Evolutionary conservation across 2,888 invertebrate species (phyloP), one percentile per base, ranked within the genome.

Genomic region (Heliconius ismenius): DNA sequence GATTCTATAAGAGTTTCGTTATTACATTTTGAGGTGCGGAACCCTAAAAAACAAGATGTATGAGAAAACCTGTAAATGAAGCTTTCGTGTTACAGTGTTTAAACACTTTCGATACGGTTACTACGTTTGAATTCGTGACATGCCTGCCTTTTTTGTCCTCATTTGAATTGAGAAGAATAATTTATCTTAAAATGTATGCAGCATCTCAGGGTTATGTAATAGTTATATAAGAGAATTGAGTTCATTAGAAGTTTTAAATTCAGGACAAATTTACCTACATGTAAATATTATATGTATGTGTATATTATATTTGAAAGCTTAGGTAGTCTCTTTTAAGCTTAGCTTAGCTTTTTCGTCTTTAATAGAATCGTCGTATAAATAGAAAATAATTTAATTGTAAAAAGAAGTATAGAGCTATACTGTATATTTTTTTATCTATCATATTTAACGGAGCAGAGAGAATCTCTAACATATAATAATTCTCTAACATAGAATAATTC

Each of bases 201-300:
- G 70, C 74, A 36, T 74, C 72, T 74, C 76, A 75, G 74, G 64
- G 75, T 81, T 78, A 73, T 77, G 74, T 78, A 79, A 79, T 68
- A 62, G 62, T 65, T 63, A 58, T 32, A 54, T 36, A 70, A 58
- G 54, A 70, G 11, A 58, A 58, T 58, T n/a, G n/a, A 70, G 9
- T 62, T 4, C 26, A 62, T 62, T 58, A 58, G n/a, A 26, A 15
- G 26, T 60, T 24, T 60, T 69, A n/a, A 28, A 32, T 54, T 58
- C 54, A 49, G 49, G 49, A 21, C 49, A 49, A 49, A 18, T 58
- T n/a, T 58, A 58, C 4, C 4, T 65, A 15, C 39, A 26, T 65
- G 9, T 67, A 24, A 3, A 18, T n/a, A 65, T n/a, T 65, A 39
- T 39, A 64, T 39, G 6, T 65, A 13, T 65, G 65, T 65, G 36